Evolutionary conservation across 2,797 vertebrate genomes (phyloP).

Genomic region (Selene dorsalis): DNA sequence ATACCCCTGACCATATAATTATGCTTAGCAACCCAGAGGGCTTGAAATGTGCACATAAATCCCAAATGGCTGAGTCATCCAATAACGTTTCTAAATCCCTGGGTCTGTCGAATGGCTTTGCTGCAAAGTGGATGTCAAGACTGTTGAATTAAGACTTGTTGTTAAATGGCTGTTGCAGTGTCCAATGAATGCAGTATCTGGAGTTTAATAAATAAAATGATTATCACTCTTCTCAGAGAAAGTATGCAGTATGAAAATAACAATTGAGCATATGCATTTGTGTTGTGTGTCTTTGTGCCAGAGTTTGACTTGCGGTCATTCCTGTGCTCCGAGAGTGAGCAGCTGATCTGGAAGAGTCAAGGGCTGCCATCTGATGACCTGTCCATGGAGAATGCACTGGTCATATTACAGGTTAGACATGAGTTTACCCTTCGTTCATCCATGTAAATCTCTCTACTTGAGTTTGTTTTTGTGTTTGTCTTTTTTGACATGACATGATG

Average conservation of each 20-base stretch:
- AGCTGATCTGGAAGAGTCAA: conserved; percentile 98
- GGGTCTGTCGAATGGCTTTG: background rate
- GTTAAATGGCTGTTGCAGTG: background rate
- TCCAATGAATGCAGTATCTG: background rate
- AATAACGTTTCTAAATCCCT: background rate
- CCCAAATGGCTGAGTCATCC: background rate
- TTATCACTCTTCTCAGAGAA: conserved; percentile 65
- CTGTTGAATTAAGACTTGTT: background rate
- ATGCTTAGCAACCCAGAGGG: background rate
- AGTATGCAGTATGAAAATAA: conserved; percentile 81
- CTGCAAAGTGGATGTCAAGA: conserved; percentile 12
- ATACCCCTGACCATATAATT: conserved; percentile 6
- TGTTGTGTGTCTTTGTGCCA: conserved; percentile 66
- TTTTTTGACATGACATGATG: background rate
- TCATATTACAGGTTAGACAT: conserved; percentile 92
- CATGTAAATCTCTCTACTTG: background rate
- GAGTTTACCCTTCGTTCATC: background rate
- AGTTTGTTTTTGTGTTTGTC: background rate
- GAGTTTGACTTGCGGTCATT: conserved; percentile 94
- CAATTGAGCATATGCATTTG: conserved; percentile 68
- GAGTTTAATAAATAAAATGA: background rate
- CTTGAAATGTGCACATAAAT: conserved; percentile 9
- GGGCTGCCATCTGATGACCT: conserved; percentile 97
- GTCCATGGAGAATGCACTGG: conserved; percentile 97
- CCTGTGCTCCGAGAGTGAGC: conserved; percentile 96